Evolutionary conservation across 2,797 vertebrate genomes (phyloP), one percentile per base, ranked within the genome.

Genomic region (Lutjanus argentimaculatus): DNA sequence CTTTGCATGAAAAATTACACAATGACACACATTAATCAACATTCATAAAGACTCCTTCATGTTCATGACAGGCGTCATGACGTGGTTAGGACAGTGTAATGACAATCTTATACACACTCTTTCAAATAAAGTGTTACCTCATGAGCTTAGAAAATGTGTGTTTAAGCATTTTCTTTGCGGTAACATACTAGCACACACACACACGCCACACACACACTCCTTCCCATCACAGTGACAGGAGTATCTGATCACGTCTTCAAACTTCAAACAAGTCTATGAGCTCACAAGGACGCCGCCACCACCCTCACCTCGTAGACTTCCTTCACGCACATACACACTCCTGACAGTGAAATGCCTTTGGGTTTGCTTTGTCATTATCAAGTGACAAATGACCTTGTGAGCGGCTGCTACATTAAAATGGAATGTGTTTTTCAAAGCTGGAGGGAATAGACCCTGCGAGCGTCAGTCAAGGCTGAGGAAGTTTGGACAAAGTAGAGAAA

Each of bases 361-460:
- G 92, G 86, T 89, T 90, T 79, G 73, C 89, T 88, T 91, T 91
- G 87, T 93, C 90, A 92, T 94, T 89, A 92, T 88, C 85, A 85
- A 89, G 86, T 91, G 90, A 93, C 90, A 89, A 91, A 92, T 86
- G 91, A 93, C 91, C 93, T 91, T 89, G 91, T 73, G 84, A 90
- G 84, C 56, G 55, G 85, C 78, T 79, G 87, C 84, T 76, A 81
- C 88, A 85, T 90, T 91, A 88, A 92, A 90, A 86, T 80, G 87
- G 87, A 94, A 92, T 89, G 82, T 93, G 86, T 91, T 91, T 89
- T 91, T 84, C 75, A 83, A 89, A 91, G 83, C 92, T 85, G 64
- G 45, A 83, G 88, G 89, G 90, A 91, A 72, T 25, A 82, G 79
- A 86, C 75, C 46, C 82, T 63, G 42, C 19, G 25, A 79, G 78